A percentile compares a stretch with the other conserved stretches of the same genome.
These are phyloP conservation scores for Lasioglossum lativentre DNA, from an alignment of 2,888 invertebrate species.

Conservation along the genomic window DNA sequence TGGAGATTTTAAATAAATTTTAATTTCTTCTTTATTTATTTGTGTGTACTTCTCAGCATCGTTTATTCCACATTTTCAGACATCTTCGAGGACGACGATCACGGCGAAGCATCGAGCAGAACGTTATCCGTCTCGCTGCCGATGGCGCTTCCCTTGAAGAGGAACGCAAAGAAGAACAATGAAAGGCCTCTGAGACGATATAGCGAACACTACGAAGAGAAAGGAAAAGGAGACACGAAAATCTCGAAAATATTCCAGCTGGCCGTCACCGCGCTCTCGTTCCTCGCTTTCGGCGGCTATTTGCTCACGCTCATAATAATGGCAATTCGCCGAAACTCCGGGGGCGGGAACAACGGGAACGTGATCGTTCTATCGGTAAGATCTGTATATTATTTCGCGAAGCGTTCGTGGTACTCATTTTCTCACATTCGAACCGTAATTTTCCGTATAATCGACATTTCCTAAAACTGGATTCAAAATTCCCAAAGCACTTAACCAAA, in stretches of 20 bases:
- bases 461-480: background rate
- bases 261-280: constrained; percentile 92
- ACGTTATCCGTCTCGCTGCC: constrained; percentile 62
- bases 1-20: background rate
- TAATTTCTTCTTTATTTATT: too few species aligned
- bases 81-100: constrained; percentile 8
- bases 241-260: constrained; percentile 91
- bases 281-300: constrained; percentile 94
- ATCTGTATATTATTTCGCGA: background rate
- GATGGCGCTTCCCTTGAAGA: constrained; percentile 64
- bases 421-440: background rate
- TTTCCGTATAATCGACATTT: background rate
- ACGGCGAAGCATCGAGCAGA: constrained; percentile 40
- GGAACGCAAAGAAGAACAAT: constrained; percentile 46
- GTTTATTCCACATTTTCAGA: background rate
- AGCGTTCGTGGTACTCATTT: background rate
- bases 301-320: constrained; percentile 91
- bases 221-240: constrained; percentile 86
- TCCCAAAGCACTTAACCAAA: background rate
- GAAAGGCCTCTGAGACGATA: constrained; percentile 76
- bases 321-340: constrained; percentile 88
- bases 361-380: constrained; percentile 82
- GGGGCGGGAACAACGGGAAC: constrained; percentile 73
- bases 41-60: background rate
- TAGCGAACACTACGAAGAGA: constrained; percentile 85